Percentiles rank a stretch among this genome's conserved stretches.
These are phyloP conservation scores for Thereva unica DNA, from an alignment of 2,888 invertebrate genomes.

Conservation along the genomic window DNA sequence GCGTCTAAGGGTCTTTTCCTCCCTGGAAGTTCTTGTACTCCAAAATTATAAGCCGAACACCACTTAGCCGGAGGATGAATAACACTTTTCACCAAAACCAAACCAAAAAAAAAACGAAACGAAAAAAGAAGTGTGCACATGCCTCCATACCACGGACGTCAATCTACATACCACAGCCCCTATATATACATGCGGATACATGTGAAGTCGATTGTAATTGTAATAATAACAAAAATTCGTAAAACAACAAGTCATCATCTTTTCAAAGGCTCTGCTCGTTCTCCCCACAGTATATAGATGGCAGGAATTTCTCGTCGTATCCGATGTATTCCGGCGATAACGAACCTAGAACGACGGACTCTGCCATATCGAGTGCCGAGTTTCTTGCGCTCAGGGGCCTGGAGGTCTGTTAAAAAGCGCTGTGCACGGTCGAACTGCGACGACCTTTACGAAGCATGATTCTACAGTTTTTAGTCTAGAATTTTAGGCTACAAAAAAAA, in stretches of 20 bases:
- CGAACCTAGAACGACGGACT: conserved; percentile 8
- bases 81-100: conserved; percentile 12
- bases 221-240: conserved; percentile 22
- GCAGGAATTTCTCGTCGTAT: conserved; percentile 27
- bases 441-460: conserved; percentile 30
- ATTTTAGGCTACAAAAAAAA: not conserved
- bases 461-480: conserved; percentile 19
- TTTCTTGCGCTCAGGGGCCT: not conserved
- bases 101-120: no score
- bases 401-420: not conserved
- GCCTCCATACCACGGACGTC: not conserved
- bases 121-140: conserved; percentile 5
- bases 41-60: conserved; percentile 13
- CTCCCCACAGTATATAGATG: conserved; percentile 19
- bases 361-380: no score
- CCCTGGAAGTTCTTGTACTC: conserved; percentile 15
- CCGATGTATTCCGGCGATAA: conserved; percentile 26
- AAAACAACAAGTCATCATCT: conserved; percentile 24
- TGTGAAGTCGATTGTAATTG: conserved; percentile 11
- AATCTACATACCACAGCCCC: conserved; percentile 5
- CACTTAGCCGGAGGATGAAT: conserved; percentile 23
- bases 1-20: conserved; percentile 11
- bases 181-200: conserved; percentile 9
- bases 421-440: conserved; percentile 13
- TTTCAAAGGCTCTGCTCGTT: conserved; percentile 20